Evolutionary conservation across 2,113 vertebrate genomes (phyloP).

Genomic region (Melierax canorus): DNA sequence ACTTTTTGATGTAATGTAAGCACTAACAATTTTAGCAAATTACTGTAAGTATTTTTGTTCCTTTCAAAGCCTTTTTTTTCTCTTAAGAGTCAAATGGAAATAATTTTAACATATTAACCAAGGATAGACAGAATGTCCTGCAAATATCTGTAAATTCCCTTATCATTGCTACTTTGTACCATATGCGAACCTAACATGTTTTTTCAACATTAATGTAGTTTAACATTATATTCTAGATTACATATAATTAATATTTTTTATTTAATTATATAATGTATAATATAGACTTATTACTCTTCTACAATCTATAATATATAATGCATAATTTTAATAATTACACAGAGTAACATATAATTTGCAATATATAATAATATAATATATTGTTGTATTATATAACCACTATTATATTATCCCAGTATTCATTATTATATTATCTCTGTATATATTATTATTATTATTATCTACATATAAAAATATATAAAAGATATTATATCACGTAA

Average conservation of each 20-base stretch:
- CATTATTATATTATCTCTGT: not conserved
- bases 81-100: not conserved
- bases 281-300: not conserved
- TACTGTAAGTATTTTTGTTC: not conserved
- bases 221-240: not conserved
- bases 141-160: not conserved
- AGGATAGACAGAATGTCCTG: not conserved
- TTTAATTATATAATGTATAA: not conserved
- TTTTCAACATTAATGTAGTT: not conserved
- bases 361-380: not conserved
- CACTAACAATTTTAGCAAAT: not conserved
- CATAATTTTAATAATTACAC: not conserved
- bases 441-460: too few species aligned
- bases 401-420: not conserved
- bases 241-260: not conserved
- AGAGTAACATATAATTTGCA: not conserved
- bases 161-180: not conserved
- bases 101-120: not conserved
- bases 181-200: not conserved
- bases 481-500: not conserved
- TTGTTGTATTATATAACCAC: not conserved
- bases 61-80: not conserved
- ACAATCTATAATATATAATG: not conserved
- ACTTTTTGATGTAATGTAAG: not conserved
- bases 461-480: not conserved